Evolutionary conservation across 2,888 invertebrate species (phyloP).

Genomic region (Polietes domitor): DNA sequence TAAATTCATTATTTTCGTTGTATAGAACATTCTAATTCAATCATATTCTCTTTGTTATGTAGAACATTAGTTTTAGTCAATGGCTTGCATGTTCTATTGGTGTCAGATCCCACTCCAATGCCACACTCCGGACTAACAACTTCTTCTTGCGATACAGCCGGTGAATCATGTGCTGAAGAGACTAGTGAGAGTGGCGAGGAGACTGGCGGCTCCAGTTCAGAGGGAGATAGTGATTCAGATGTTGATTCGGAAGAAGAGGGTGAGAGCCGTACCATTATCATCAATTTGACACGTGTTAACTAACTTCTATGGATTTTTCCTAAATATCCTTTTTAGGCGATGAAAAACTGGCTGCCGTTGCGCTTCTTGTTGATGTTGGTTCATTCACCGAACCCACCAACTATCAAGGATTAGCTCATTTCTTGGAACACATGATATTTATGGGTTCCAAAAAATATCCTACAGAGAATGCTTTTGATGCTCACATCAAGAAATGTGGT

Average conservation of each 20-base stretch:
- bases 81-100: constrained; percentile 87
- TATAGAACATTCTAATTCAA: no score
- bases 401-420: constrained; percentile 92
- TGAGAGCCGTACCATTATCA: constrained; percentile 52
- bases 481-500: constrained; percentile 90
- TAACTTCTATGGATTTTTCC: no score
- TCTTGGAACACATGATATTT: constrained; percentile 95
- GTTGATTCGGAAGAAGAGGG: constrained; percentile 72
- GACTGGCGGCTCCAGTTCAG: constrained; percentile 69
- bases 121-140: constrained; percentile 76
- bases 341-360: constrained; percentile 86
- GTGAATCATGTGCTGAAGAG: constrained; percentile 71
- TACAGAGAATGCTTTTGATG: constrained; percentile 91
- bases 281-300: not conserved
- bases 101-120: constrained; percentile 84
- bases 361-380: constrained; percentile 89
- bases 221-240: constrained; percentile 70
- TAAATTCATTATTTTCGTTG: no score
- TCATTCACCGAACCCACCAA: constrained; percentile 89
- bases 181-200: constrained; percentile 65
- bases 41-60: constrained; percentile 8
- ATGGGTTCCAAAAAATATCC: constrained; percentile 96
- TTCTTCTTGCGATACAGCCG: constrained; percentile 72
- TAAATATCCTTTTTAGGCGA: constrained; percentile 71
- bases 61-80: constrained; percentile 86